A percentile compares a stretch with the other conserved stretches of the same genome.
Evolutionary conservation across 2,888 invertebrate genomes (phyloP).

Genomic region (Stictocephala bisonia): DNA sequence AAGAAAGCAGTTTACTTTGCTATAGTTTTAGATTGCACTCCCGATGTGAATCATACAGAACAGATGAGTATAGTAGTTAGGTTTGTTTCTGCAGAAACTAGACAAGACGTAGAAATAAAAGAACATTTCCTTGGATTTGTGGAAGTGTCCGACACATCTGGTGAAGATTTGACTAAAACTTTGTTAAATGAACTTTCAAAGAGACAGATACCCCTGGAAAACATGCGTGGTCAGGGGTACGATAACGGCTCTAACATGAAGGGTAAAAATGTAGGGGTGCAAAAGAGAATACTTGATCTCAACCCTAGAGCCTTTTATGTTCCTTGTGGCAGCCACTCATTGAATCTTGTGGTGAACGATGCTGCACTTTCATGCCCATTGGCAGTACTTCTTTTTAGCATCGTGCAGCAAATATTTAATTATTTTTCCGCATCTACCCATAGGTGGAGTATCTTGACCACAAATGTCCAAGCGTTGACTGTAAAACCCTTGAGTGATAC

Average conservation of each 20-base stretch:
- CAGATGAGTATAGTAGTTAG: constrained; percentile 33
- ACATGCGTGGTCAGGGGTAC: constrained; percentile 10
- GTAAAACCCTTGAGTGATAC: constrained; percentile 23
- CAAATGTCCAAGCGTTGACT: not conserved
- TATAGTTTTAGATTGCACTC: constrained; percentile 17
- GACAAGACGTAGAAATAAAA: not conserved
- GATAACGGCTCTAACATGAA: constrained; percentile 21
- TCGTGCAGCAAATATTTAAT: not conserved
- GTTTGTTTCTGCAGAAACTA: not conserved
- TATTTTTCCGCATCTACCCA: constrained; percentile 32
- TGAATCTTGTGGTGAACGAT: constrained; percentile 16
- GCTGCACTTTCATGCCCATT: not conserved
- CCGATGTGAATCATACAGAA: constrained; percentile 22
- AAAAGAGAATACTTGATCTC: constrained; percentile 16
- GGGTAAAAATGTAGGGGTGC: constrained; percentile 19
- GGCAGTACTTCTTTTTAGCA: constrained; percentile 1
- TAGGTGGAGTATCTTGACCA: constrained; percentile 4
- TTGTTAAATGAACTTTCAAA: constrained; percentile 6
- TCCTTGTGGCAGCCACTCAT: constrained; percentile 1
- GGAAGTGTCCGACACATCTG: constrained; percentile 4
- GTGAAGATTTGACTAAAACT: constrained; percentile 22
- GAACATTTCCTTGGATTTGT: constrained; percentile 38
- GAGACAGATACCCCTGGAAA: not conserved
- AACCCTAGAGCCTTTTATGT: constrained; percentile 18
- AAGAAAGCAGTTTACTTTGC: constrained; percentile 1